A percentile compares a stretch with the other conserved stretches of the same genome.
Conservation (phyloP, 2,797 vertebrate species). For the Fundulus diaphanus region DNA sequence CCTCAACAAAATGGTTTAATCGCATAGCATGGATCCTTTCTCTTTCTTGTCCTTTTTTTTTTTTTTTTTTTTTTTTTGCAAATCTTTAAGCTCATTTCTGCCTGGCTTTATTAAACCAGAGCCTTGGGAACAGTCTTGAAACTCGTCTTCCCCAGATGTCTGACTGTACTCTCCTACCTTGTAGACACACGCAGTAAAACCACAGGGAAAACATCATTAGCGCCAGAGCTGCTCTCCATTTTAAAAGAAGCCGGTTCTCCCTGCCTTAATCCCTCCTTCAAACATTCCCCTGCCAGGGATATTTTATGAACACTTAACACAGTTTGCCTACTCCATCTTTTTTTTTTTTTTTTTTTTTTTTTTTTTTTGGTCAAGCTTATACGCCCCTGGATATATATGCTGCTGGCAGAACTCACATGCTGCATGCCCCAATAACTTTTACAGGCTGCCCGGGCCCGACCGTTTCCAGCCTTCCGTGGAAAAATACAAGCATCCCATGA, state of each 20-base stretch:
- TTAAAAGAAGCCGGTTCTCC: constrained; percentile 17
- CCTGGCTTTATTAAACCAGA: background rate
- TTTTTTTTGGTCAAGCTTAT: constrained; percentile 46
- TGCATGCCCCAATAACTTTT: constrained; percentile 62
- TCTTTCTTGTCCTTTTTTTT: background rate
- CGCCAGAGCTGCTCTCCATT: constrained; percentile 19
- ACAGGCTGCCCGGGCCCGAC: constrained; percentile 51
- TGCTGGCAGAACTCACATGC: constrained; percentile 43
- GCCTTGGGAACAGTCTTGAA: background rate
- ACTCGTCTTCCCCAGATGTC: background rate
- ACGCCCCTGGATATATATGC: constrained; percentile 57
- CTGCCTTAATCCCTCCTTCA: constrained; percentile 45
- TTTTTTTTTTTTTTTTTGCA: background rate
- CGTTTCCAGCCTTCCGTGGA: constrained; percentile 58
- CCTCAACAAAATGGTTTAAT: background rate
- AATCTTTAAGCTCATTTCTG: background rate
- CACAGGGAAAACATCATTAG: constrained; percentile 29
- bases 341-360: too few species aligned
- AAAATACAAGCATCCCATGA: constrained; percentile 66
- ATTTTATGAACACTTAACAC: constrained; percentile 67
- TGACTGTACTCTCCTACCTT: constrained; percentile 1
- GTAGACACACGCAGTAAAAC: constrained; percentile 24
- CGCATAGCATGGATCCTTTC: too few species aligned
- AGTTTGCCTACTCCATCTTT: constrained; percentile 67
- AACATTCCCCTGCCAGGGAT: constrained; percentile 33